Percentiles rank a stretch among this genome's conserved stretches.
Conservation (phyloP, 2,797 vertebrate genomes). For the Salmo trutta region DNA sequence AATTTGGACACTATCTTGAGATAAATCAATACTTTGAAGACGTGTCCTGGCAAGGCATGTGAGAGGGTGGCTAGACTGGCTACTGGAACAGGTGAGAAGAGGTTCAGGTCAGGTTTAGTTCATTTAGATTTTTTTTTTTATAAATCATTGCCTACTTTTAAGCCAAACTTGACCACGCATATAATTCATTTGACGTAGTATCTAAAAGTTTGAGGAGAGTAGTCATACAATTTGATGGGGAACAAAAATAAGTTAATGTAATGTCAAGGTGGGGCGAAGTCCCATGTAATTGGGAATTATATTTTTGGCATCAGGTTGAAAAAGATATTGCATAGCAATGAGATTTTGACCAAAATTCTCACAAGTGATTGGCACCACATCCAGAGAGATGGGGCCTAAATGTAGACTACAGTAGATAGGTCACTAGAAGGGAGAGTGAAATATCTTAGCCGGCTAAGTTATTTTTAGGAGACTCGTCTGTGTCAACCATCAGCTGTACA, state of each 20-base stretch:
- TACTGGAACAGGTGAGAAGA: neutral
- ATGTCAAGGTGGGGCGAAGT: constrained; percentile 15
- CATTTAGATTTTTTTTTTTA: neutral
- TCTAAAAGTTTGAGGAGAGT: constrained; percentile 3
- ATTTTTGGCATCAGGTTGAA: constrained; percentile 10
- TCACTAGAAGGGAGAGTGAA: neutral
- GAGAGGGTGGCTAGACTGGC: neutral
- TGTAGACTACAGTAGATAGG: neutral
- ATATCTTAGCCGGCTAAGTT: neutral
- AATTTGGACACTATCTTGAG: neutral
- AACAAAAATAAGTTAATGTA: neutral
- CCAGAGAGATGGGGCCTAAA: neutral
- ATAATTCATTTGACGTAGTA: constrained; percentile 3
- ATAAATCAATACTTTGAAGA: neutral
- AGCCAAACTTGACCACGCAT: constrained; percentile 1
- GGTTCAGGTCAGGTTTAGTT: constrained; percentile 7
- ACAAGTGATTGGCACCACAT: neutral
- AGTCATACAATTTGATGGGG: neutral
- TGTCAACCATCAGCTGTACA: neutral
- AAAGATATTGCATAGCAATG: neutral
- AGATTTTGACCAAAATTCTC: neutral
- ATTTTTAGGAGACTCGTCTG: neutral
- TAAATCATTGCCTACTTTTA: constrained; percentile 12
- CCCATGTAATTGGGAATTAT: constrained; percentile 8
- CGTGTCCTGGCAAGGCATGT: neutral